These are phyloP conservation scores for Serinus canaria DNA, from an alignment of 2,113 vertebrate species.

Conservation along the genomic window DNA sequence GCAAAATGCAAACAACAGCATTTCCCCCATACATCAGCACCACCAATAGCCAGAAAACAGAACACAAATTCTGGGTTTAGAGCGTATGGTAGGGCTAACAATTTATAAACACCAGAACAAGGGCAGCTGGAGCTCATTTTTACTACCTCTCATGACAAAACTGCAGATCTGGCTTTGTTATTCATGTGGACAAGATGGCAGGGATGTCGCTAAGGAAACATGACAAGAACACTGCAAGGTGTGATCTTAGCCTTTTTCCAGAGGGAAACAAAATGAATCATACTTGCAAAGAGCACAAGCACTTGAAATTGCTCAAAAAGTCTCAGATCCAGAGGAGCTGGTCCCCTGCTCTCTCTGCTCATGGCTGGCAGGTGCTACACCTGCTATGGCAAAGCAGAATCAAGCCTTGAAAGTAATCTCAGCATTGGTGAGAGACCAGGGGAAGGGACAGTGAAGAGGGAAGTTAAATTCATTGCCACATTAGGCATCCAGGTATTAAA, in stretches of 20 bases:
- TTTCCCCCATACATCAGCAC: slow-evolving; percentile 57
- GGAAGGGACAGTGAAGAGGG: not conserved
- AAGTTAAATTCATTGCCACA: not conserved
- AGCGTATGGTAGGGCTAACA: not conserved
- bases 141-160: slow-evolving; percentile 51
- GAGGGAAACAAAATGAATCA: not conserved
- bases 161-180: slow-evolving; percentile 45
- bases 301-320: not conserved
- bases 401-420: not conserved
- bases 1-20: not conserved
- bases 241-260: slow-evolving; percentile 3
- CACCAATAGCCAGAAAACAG: slow-evolving; percentile 61
- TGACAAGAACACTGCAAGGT: not conserved
- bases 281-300: slow-evolving; percentile 4
- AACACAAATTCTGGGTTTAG: not conserved
- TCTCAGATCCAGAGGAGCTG: accelerated
- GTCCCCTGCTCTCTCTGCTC: not conserved
- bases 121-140: slow-evolving; percentile 49
- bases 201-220: not conserved
- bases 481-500: not conserved
- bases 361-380: not conserved
- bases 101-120: slow-evolving; percentile 29
- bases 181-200: slow-evolving; percentile 16
- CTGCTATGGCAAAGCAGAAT: not conserved
- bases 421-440: not conserved